A percentile compares a stretch with the other conserved stretches of the same genome.
Conservation (phyloP, 2,113 vertebrate species). For the Ammodytes marinus region DNA sequence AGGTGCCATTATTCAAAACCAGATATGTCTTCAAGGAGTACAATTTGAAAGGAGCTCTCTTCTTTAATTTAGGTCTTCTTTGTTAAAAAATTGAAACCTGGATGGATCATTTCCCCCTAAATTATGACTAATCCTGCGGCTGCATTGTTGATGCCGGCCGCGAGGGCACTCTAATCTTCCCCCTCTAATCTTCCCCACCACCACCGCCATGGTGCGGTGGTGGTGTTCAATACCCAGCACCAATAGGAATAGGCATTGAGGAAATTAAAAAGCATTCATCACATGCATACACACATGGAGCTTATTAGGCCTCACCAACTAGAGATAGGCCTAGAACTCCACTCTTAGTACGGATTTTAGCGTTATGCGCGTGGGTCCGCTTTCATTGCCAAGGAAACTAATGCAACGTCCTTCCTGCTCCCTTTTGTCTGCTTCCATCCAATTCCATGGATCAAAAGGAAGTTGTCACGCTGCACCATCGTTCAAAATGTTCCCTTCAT, state of each 20-base stretch:
- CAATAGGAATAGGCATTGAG: slow-evolving; percentile 53
- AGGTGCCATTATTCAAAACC: slow-evolving; percentile 10
- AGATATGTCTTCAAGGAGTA: slow-evolving; percentile 10
- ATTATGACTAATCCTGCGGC: slow-evolving; percentile 42
- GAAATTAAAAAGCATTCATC: slow-evolving; percentile 69
- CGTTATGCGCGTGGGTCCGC: slow-evolving; percentile 30
- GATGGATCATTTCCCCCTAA: slow-evolving; percentile 8
- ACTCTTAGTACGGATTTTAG: slow-evolving; percentile 66
- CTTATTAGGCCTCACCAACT: slow-evolving; percentile 58
- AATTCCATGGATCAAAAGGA: slow-evolving; percentile 66
- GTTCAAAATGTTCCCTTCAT: slow-evolving; percentile 64
- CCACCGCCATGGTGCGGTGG: not conserved
- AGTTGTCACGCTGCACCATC: slow-evolving; percentile 21
- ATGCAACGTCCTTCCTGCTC: slow-evolving; percentile 36
- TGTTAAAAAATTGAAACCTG: slow-evolving; percentile 2
- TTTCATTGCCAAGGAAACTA: slow-evolving; percentile 74
- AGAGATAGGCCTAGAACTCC: slow-evolving; percentile 44
- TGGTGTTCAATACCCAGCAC: slow-evolving; percentile 38
- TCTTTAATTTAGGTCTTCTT: slow-evolving; percentile 7
- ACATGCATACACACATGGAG: slow-evolving; percentile 55
- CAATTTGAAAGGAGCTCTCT: not conserved
- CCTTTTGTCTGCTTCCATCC: slow-evolving; percentile 46
- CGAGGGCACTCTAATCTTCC: slow-evolving; percentile 11
- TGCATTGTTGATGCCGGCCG: slow-evolving; percentile 26
- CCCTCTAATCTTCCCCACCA: slow-evolving; percentile 18